phyloP scores from a whole-genome alignment of 2,888 invertebrate species.

The Philereme transversata region DNA sequence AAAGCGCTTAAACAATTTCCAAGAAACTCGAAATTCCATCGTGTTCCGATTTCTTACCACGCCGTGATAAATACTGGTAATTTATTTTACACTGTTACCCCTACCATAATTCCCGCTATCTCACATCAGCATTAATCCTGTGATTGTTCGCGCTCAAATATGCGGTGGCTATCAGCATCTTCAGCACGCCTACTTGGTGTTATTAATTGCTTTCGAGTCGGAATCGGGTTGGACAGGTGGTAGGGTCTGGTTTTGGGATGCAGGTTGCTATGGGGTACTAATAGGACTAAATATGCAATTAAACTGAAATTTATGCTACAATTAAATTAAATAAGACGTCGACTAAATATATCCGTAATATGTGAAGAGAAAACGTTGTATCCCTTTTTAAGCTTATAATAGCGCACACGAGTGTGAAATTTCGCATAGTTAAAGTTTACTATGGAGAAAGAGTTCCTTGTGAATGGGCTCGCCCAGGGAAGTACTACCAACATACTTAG shows the following conservation, averaged over 20 bases:
- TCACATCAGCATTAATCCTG: constrained; percentile 54
- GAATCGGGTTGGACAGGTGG: constrained; percentile 60
- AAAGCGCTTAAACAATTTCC: too few relatives aligned
- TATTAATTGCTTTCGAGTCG: constrained; percentile 41
- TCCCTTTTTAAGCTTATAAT: too few relatives aligned
- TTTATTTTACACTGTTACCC: constrained; percentile 19
- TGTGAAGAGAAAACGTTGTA: too few relatives aligned
- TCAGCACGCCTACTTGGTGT: constrained; percentile 51
- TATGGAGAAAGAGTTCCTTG: too few relatives aligned
- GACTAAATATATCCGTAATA: too few relatives aligned
- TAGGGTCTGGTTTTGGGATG: constrained; percentile 34
- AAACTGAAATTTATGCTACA: too few relatives aligned
- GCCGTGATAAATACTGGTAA: constrained; percentile 10
- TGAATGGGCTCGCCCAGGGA: too few relatives aligned
- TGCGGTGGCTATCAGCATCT: constrained; percentile 56
- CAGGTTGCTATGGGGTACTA: background rate
- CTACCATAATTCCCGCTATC: constrained; percentile 54
- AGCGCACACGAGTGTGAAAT: too few relatives aligned
- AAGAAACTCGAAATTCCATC: background rate
- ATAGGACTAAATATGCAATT: background rate
- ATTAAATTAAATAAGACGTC: too few relatives aligned
- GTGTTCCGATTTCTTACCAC: constrained; percentile 15
- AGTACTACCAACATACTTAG: too few relatives aligned
- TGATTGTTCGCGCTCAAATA: constrained; percentile 57
- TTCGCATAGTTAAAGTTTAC: too few relatives aligned